Base-by-base conservation (phyloP, 2,113 vertebrate species). In the Chloroceryle aenea region DNA sequence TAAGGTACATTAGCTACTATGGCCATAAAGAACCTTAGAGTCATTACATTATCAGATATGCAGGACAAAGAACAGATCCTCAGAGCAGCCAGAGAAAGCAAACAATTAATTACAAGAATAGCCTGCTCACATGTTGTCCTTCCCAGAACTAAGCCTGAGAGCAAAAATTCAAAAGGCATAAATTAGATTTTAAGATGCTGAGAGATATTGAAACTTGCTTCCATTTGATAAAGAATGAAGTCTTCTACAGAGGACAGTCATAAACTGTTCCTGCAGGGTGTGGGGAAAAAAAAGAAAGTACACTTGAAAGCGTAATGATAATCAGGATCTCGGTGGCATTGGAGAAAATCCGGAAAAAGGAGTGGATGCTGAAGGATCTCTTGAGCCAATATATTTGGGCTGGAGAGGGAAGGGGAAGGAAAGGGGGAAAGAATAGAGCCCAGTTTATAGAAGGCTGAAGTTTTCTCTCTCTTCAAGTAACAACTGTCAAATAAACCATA, bases 81-180 rank as follows among this genome's bases (percentile, higher is more conserved):
- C 88, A 56, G 56, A 90, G 79, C 72, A 94, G 85, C 23, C 64
- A 83, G 52, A 77, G 87, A 96, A 94, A 96, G 52, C 88, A 92
- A 96, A 92, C 88, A 95, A 86, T 95, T 95, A 94, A 95, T 96
- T 96, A 90, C 52, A 95, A 86, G 72, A 61, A 81, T 17, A 93
- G 68, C 26, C 75, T 86, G 67, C 38, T 29, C 71, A 53, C 11
- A 76, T 90, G 64, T 43, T 79, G 48, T 26, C 90, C 61, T 72
- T 88, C 21, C 38, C 78, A 81, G 90, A 69, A 42, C 38, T 47
- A 29, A 88, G 58, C 27, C 19, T 0, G 0, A 58, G 25, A 94
- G 25, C 38, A 88, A 81, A 89, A 62, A 52, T 50, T 86, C 34
- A 75, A 67, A 93, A 81, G 36, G 43, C 19, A 77, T 34, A 66